Base-by-base conservation (phyloP, 92 coral and sea anemone genomes). In the Palythoa heliodiscus region DNA sequence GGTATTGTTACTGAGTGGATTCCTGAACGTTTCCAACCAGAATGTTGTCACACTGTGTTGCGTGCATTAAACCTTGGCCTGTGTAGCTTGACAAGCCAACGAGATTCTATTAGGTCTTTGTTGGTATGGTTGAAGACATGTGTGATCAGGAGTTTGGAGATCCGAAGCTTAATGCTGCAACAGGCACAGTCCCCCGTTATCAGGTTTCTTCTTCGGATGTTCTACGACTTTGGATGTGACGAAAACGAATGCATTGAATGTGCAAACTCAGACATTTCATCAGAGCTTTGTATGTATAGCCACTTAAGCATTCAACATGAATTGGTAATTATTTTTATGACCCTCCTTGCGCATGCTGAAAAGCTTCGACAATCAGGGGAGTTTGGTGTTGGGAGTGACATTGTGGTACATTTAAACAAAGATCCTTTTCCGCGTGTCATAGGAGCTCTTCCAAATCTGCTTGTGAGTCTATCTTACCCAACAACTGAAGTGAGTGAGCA, bases 151-250 rank as follows among this genome's bases (percentile, higher is more conserved):
- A 80, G 84, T 70, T 43, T 48, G n/a, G 73, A 80, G 23, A 50
- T 80, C 7, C 84, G 60, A 58, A 67, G 24, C 12, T 47, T 63
- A 6, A 22, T 67, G 61, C 52, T 80, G 39, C 37, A 80, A 48
- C 73, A 77, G 70, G 7, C 68, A 35, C 68, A 67, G 63, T 64
- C 74, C n/a, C 15, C 73, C 47, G 48, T 57, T 66, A 55, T 66
- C 84, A 48, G 73, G 23, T 70, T 66, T 11, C 75, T 80, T 14
- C 70, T 80, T 80, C 84, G 60, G 61, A 50, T 80, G 60, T 64
- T 64, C 58, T 80, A 43, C 72, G 1, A 22, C 24, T 25, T 7
- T 23, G 67, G 19, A 5, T 43, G 29, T 43, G 63, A 67, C 24
- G 61, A 55, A 10, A 55, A 12, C 0, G 61, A 55, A 55, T 55